phyloP scores from a whole-genome alignment of 2,113 vertebrate genomes.

The Oryzias melastigma region DNA sequence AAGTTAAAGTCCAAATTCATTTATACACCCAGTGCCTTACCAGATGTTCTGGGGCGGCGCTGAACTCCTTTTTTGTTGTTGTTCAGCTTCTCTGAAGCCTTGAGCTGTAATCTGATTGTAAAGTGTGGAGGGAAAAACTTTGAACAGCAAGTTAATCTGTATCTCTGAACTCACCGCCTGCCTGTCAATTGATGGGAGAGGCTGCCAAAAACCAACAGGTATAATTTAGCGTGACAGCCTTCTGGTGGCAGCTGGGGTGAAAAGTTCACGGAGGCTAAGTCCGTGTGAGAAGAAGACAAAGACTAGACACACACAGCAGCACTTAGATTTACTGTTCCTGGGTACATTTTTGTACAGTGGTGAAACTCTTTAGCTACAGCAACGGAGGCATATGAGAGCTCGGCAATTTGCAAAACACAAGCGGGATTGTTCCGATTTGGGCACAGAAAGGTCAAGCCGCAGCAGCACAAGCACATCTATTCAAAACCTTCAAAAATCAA shows the following conservation, averaged over 20 bases:
- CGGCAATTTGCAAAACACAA: slow-evolving; percentile 44
- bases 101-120: slow-evolving; percentile 50
- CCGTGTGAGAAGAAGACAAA: slow-evolving; percentile 15
- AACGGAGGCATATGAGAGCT: slow-evolving; percentile 37
- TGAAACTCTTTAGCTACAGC: slow-evolving; percentile 29
- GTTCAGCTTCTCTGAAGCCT: slow-evolving; percentile 1
- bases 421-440: slow-evolving; percentile 44
- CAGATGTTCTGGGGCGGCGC: slow-evolving; percentile 4
- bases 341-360: slow-evolving; percentile 26
- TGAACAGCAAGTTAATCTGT: slow-evolving; percentile 46
- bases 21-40: background rate
- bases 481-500: slow-evolving; percentile 60
- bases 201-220: slow-evolving; percentile 54
- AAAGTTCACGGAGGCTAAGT: slow-evolving; percentile 59
- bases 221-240: slow-evolving; percentile 58
- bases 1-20: background rate
- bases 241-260: slow-evolving; percentile 57
- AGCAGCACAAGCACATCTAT: slow-evolving; percentile 60
- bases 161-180: slow-evolving; percentile 63
- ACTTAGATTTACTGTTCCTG: slow-evolving; percentile 24
- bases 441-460: slow-evolving; percentile 49
- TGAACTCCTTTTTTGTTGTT: slow-evolving; percentile 16
- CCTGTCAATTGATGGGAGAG: slow-evolving; percentile 58
- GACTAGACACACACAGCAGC: slow-evolving; percentile 3
- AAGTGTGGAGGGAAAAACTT: slow-evolving; percentile 39